These are phyloP conservation scores for Trichopria drosophilae DNA, from an alignment of 2,888 invertebrate species.

Conservation along the genomic window DNA sequence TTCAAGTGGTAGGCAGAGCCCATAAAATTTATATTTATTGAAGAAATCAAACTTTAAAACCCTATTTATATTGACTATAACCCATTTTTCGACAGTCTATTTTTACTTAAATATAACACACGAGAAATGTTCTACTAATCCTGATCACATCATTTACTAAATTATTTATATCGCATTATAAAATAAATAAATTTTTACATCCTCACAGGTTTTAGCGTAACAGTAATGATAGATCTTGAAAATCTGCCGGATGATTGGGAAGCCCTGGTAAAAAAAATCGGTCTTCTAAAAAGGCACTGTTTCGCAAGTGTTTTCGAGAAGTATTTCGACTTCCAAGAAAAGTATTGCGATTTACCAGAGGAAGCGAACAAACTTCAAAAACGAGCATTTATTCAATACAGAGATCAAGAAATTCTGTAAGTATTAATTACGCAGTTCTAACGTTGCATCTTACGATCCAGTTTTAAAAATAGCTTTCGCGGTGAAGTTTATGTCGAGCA, in stretches of 20 bases:
- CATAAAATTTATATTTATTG: too few relatives aligned
- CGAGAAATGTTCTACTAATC: too few relatives aligned
- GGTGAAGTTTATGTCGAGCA: too few relatives aligned
- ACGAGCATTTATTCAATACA: conserved; percentile 96
- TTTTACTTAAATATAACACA: too few relatives aligned
- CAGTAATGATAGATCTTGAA: conserved; percentile 89
- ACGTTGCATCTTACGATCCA: background rate
- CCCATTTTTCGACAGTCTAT: too few relatives aligned
- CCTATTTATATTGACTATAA: too few relatives aligned
- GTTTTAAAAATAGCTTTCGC: too few relatives aligned
- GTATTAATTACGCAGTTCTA: conserved; percentile 48
- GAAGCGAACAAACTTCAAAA: conserved; percentile 83
- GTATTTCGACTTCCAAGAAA: conserved; percentile 97
- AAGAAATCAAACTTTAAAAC: too few relatives aligned
- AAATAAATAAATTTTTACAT: conserved; percentile 5
- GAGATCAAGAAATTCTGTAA: conserved; percentile 98
- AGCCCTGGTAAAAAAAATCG: conserved; percentile 86
- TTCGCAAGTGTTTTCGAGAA: conserved; percentile 99
- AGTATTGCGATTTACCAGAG: conserved; percentile 96
- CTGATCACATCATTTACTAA: too few relatives aligned
- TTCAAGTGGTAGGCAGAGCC: too few relatives aligned
- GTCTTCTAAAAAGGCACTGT: conserved; percentile 94
- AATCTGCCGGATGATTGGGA: conserved; percentile 90
- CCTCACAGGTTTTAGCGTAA: conserved; percentile 85
- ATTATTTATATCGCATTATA: too few relatives aligned